phyloP scores from a whole-genome alignment of 2,888 invertebrate genomes.

The Aquatica leii region DNA sequence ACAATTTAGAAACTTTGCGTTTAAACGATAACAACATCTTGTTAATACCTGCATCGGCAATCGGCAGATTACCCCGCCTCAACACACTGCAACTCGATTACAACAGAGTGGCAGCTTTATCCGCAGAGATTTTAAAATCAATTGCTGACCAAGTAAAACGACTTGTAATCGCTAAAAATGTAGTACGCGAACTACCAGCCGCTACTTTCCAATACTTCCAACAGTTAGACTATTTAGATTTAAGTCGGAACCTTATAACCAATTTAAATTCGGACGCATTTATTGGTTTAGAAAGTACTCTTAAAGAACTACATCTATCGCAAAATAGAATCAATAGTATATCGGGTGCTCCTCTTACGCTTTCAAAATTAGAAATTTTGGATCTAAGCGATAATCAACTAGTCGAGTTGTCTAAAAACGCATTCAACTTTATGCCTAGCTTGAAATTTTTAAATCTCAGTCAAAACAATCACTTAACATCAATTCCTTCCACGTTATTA shows the following conservation, averaged over 20 bases:
- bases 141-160: slow-evolving; percentile 74
- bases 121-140: slow-evolving; percentile 78
- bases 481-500: slow-evolving; percentile 72
- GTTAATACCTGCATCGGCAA: slow-evolving; percentile 82
- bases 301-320: slow-evolving; percentile 75
- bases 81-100: slow-evolving; percentile 80
- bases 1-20: slow-evolving; percentile 77
- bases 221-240: slow-evolving; percentile 74
- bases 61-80: slow-evolving; percentile 79
- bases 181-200: slow-evolving; percentile 84
- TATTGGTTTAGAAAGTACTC: slow-evolving; percentile 75
- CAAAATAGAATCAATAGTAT: slow-evolving; percentile 78
- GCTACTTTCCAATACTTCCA: slow-evolving; percentile 83
- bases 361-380: slow-evolving; percentile 71
- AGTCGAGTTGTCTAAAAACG: slow-evolving; percentile 73
- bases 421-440: slow-evolving; percentile 72
- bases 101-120: slow-evolving; percentile 86
- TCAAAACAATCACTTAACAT: slow-evolving; percentile 73
- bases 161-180: slow-evolving; percentile 81
- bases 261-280: slow-evolving; percentile 78
- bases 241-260: slow-evolving; percentile 81
- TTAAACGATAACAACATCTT: slow-evolving; percentile 89
- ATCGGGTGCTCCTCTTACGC: slow-evolving; percentile 69
- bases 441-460: slow-evolving; percentile 80
- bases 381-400: slow-evolving; percentile 84